Percentiles rank a stretch among this genome's conserved stretches.
phyloP scores from a whole-genome alignment of 2,888 invertebrate species.

The Euphydryas editha region DNA sequence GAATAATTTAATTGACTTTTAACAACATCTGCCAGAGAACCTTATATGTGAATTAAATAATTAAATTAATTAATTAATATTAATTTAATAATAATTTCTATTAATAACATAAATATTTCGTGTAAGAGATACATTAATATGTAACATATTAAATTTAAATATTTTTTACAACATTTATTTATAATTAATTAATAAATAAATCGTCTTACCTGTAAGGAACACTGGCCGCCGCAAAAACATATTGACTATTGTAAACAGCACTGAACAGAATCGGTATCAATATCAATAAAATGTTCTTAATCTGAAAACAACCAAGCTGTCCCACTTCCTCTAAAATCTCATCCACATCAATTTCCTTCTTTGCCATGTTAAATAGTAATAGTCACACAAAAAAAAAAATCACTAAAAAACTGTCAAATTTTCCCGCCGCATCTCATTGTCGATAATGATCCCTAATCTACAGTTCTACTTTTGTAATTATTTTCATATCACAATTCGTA shows the following conservation, averaged over 20 bases:
- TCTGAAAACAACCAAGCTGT: constrained; percentile 74
- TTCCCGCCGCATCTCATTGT: constrained; percentile 9
- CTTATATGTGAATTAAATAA: background rate
- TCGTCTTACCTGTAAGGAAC: constrained; percentile 69
- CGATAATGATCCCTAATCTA: background rate
- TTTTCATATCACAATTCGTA: background rate
- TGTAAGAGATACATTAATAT: no score
- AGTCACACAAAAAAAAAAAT: background rate
- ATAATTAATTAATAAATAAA: background rate
- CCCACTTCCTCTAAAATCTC: constrained; percentile 64
- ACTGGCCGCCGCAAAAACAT: constrained; percentile 77
- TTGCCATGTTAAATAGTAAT: constrained; percentile 1
- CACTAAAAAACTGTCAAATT: background rate
- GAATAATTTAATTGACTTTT: no score
- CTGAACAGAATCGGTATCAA: constrained; percentile 73
- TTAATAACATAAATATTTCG: no score
- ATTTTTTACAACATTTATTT: no score
- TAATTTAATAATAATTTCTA: no score
- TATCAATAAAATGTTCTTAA: constrained; percentile 67
- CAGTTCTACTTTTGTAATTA: background rate
- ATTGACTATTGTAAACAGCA: constrained; percentile 74
- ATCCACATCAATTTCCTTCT: constrained; percentile 54
- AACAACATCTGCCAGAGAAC: no score
- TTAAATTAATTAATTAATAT: no score
- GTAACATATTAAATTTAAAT: no score